Percentiles rank a stretch among this genome's conserved stretches.
Evolutionary conservation across 2,888 invertebrate genomes (phyloP).

Genomic region (Aleiodes testaceus): DNA sequence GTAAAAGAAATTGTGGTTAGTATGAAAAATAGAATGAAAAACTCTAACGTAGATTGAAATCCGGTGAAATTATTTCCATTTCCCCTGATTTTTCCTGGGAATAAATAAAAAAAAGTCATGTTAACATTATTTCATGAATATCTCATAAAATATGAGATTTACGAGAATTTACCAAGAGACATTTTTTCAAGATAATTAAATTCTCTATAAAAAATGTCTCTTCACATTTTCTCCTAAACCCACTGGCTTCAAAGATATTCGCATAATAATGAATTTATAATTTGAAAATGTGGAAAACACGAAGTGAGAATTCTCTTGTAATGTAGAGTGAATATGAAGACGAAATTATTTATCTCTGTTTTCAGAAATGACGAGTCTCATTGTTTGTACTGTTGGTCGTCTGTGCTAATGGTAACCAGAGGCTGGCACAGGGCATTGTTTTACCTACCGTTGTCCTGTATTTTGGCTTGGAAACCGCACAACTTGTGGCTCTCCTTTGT

Average conservation of each 20-base stretch:
- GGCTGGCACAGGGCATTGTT: constrained; percentile 73
- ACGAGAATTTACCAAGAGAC: no score
- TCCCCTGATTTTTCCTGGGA: constrained; percentile 1
- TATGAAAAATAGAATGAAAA: not conserved
- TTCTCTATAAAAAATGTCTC: no score
- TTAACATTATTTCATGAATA: not conserved
- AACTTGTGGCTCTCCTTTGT: constrained; percentile 73
- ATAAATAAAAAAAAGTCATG: constrained; percentile 2
- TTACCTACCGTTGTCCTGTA: constrained; percentile 70
- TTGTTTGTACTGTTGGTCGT: constrained; percentile 71
- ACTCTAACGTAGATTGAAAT: constrained; percentile 12
- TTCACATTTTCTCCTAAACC: no score
- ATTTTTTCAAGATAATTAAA: no score
- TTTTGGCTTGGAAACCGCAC: constrained; percentile 72
- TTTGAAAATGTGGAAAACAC: not conserved
- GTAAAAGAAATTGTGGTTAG: constrained; percentile 15
- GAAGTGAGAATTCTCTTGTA: not conserved
- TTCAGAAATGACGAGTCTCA: constrained; percentile 72
- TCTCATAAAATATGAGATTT: no score
- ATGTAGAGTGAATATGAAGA: constrained; percentile 2
- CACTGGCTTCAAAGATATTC: no score
- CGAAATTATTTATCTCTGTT: constrained; percentile 41
- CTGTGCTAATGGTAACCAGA: constrained; percentile 69
- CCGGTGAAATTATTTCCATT: not conserved
- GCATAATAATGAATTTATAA: not conserved